These are phyloP conservation scores for Heteractis magnifica DNA, from an alignment of 92 coral and sea anemone genomes.

Conservation along the genomic window DNA sequence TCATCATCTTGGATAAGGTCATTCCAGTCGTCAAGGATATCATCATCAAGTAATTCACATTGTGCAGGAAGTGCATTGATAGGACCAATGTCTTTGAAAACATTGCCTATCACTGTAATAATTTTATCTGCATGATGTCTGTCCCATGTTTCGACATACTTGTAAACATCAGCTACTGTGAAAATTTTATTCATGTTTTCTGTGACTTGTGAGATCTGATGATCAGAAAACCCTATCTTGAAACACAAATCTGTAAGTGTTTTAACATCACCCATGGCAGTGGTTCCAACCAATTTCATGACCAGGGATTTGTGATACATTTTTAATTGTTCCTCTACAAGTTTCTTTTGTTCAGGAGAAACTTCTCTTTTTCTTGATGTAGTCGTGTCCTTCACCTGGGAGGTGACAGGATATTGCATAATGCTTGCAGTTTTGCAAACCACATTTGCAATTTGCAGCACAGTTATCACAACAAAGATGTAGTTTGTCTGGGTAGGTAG, in stretches of 20 bases:
- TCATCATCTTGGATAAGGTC: constrained; percentile 35
- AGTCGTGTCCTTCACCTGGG: neutral
- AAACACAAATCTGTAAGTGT: constrained; percentile 49
- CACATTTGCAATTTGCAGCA: constrained; percentile 44
- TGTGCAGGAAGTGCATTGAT: neutral
- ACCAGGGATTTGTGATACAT: constrained; percentile 54
- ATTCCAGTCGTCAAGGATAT: constrained; percentile 38
- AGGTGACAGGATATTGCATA: neutral
- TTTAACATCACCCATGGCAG: constrained; percentile 50
- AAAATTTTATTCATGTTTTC: constrained; percentile 39
- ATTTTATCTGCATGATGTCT: constrained; percentile 52
- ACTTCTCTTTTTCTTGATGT: constrained; percentile 33
- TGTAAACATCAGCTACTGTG: constrained; percentile 44
- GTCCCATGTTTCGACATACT: constrained; percentile 62
- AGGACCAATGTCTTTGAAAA: constrained; percentile 33
- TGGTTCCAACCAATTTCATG: constrained; percentile 34
- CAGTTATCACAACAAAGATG: constrained; percentile 58
- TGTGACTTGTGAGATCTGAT: constrained; percentile 54
- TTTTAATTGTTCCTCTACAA: constrained; percentile 30
- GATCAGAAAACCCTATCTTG: constrained; percentile 61
- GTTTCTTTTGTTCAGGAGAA: constrained; percentile 15
- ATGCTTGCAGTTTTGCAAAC: constrained; percentile 40
- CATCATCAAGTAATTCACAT: constrained; percentile 4
- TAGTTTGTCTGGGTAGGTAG: constrained; percentile 3
- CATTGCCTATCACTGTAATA: constrained; percentile 16